Evolutionary conservation across 1,140 invertebrate species (phyloP), one percentile per base, ranked within the genome.

Genomic region (Hylyphantes graminicola): DNA sequence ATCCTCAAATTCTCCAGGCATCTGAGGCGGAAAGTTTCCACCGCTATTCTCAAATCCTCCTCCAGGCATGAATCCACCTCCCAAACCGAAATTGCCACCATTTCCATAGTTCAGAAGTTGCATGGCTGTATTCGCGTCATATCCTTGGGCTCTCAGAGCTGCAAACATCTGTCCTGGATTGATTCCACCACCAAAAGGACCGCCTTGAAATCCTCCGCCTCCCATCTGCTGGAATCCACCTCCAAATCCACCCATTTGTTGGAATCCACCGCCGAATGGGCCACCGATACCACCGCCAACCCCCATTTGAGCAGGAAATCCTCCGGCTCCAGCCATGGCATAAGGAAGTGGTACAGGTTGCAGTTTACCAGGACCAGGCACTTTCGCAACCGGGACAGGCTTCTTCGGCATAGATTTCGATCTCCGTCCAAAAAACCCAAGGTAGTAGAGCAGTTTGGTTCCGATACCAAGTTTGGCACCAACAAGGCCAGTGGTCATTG

Each of bases 391-490:
- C 6, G 70, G 50, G 13, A 63, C 7, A 19, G 67, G 7, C 10
- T 59, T 53, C 6, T 57, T 19, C 57, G 12, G n/a, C 9, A 68
- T n/a, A 2, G 17, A 17, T 53, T n/a, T 21, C 11, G 53, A 13
- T 7, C 68, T 10, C 35, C 48, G 48, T 10, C 80, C 80, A 57
- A 83, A 83, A 65, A 48, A 83, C 8, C 80, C 80, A 4, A 83
- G 15, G 19, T 83, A 83, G 35, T 74, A 83, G 2, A 83, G 63
- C 7, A 83, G 19, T 17, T 83, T 83, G 48, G 80, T 48, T 65
- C 80, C 80, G 13, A 83, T 75, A 10, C 48, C 70, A 13, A 83
- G 61, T 17, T 83, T 83, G 11, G 72, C 80, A 54, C 80, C 80
- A 65, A 83, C 72, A 64, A 83, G 51, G 11, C 80, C 80, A 48